These are phyloP conservation scores for Suricata suricatta DNA, from an alignment of 2,113 vertebrate species.

Conservation along the genomic window DNA sequence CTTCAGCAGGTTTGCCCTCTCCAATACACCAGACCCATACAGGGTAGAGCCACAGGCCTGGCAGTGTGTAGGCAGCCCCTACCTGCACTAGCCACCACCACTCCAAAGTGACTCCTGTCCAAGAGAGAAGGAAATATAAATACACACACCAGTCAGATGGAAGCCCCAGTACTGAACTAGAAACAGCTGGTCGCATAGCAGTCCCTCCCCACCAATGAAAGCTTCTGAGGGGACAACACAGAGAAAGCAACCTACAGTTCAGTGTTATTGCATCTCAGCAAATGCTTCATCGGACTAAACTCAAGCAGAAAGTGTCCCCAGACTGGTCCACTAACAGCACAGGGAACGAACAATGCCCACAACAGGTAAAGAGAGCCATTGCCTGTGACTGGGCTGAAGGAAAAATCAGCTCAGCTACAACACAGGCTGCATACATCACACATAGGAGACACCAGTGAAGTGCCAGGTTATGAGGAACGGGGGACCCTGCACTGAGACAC, in stretches of 20 bases:
- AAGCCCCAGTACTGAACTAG: not conserved
- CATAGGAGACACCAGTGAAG: not conserved
- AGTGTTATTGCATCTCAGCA: not conserved
- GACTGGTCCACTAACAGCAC: not conserved
- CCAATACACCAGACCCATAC: not conserved
- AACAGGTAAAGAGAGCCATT: not conserved
- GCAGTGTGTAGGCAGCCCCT: not conserved
- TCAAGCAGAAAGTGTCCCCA: not conserved
- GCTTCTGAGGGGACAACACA: not conserved
- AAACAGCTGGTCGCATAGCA: not conserved
- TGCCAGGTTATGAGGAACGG: not conserved
- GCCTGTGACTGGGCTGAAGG: not conserved
- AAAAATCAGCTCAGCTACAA: not conserved
- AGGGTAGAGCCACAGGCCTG: not conserved
- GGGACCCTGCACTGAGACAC: too few relatives aligned
- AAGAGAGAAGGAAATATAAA: not conserved
- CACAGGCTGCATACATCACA: not conserved
- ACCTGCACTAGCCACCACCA: not conserved
- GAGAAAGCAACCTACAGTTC: not conserved
- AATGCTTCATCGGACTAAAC: not conserved
- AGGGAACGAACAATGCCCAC: not conserved
- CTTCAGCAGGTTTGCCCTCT: not conserved
- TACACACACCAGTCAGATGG: not conserved
- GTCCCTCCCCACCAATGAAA: not conserved
- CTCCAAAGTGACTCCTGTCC: not conserved